These are phyloP conservation scores for Trypoxylus dichotomus DNA, from an alignment of 1,140 invertebrate species.

Conservation along the genomic window DNA sequence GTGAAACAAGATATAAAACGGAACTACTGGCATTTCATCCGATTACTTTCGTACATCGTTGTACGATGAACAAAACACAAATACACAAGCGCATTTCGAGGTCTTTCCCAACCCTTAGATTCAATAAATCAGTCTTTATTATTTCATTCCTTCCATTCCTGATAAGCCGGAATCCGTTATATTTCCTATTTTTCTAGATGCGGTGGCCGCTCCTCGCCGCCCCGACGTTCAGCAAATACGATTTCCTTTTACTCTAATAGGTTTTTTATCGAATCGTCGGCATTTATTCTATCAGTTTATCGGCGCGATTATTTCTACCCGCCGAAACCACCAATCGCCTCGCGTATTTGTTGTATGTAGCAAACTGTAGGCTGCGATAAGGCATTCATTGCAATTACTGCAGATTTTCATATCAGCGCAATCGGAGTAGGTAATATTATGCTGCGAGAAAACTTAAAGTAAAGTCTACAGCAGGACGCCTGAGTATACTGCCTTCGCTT, in stretches of 20 bases:
- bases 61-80: neutral
- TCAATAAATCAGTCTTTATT: conserved; percentile 23
- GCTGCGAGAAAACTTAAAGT: too few relatives aligned
- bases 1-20: neutral
- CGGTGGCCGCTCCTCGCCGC: neutral
- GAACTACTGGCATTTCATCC: neutral
- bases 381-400: too few relatives aligned
- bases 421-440: too few relatives aligned
- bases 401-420: too few relatives aligned
- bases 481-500: too few relatives aligned
- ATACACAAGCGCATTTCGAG: neutral
- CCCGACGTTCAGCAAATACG: neutral
- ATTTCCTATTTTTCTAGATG: conserved; percentile 18
- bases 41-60: neutral
- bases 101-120: neutral
- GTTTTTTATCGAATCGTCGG: conserved; percentile 13
- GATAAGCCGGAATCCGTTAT: conserved; percentile 22
- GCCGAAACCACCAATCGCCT: neutral
- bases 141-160: conserved; percentile 23
- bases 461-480: too few relatives aligned
- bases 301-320: neutral
- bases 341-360: neutral
- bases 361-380: too few relatives aligned
- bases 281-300: conserved; percentile 1
- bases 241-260: conserved; percentile 23